Evolutionary conservation across 1,140 invertebrate genomes (phyloP), one percentile per base, ranked within the genome.

Genomic region (Capitella teleta): DNA sequence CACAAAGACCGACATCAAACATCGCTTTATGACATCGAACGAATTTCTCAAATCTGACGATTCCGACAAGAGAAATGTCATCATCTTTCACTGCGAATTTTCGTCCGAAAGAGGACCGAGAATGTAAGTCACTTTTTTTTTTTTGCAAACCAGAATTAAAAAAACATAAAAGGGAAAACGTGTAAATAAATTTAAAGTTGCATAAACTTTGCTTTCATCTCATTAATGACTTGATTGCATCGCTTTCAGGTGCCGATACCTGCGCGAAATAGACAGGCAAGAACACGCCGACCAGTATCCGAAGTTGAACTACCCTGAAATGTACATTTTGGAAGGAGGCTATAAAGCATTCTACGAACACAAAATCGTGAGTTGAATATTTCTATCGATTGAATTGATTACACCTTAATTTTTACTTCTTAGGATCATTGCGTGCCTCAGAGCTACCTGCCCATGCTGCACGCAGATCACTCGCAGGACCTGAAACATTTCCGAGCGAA

Each of bases 21-120:
- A n/a, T n/a, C n/a, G n/a, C n/a, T n/a, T n/a, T n/a, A n/a, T n/a
- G n/a, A n/a, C n/a, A n/a, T n/a, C n/a, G n/a, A n/a, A n/a, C n/a
- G n/a, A n/a, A n/a, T n/a, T n/a, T n/a, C n/a, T n/a, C n/a, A n/a
- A n/a, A n/a, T n/a, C n/a, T n/a, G n/a, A n/a, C n/a, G n/a, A n/a
- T n/a, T n/a, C n/a, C n/a, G n/a, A n/a, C n/a, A n/a, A n/a, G n/a
- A n/a, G 30, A 10, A 32, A 32, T n/a, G n/a, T 97, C 40, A 70
- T 98, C 16, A 84, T 99, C 23, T 98, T 98, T 65, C 95, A 98
- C 66, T 98, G 95, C 71, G 95, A 99, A 74, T 98, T 96, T 73
- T 96, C 92, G 0, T 85, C 87, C 49, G 86, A 97, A 72, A 77
- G 95, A 37, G 95, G 87, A 26, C 95, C 95, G 3, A 86, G 81